Evolutionary conservation across 2,113 vertebrate species (phyloP), one percentile per base, ranked within the genome.

Genomic region (Oryzias curvinotus): DNA sequence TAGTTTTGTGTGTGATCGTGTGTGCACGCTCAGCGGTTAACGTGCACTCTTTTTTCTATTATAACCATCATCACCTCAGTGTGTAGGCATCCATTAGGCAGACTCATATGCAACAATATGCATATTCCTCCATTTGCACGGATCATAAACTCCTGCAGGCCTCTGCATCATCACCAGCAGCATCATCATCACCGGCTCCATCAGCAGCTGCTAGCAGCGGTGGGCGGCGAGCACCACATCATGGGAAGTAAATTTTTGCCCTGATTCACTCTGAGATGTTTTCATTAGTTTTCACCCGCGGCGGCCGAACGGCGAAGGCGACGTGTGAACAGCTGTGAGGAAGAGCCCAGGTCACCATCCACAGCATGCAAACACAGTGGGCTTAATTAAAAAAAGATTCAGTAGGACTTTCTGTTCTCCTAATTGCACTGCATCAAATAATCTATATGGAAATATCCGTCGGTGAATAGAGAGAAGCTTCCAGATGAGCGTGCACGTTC

Each of bases 111-210:
- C 77, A 83, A 80, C 75, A 84, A 86, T 87, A 88, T 90, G 89
- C 77, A 84, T 85, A 85, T 91, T 88, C 73, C 73, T 86, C 89
- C 84, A 89, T 91, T 90, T 91, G 87, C 87, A 91, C 75, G 88
- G 85, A 85, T 90, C 91, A 90, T 91, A 89, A 91, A 92, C 78
- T 89, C 81, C 84, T 85, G 75, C 82, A 84, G 87, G 88, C 80
- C 66, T 71, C 89, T 87, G 81, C 78, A 56, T 7, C 75, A 57
- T 1, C 80, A 49, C 1, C 65, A 57, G 3, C 73, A 61, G 1
- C 76, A 57, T 10, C 73, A 45, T 56, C 85, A 78, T 76, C 77
- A 57, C 5, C 65, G 53, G 52, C 74, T 58, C 46, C 75, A 51
- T 57, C 82, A 77, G 73, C 80, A 75, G 54, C 71, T 73, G 81